Percentiles rank a stretch among this genome's conserved stretches.
These are phyloP conservation scores for Eurosta solidaginis DNA, from an alignment of 1,140 invertebrate genomes.

Conservation along the genomic window DNA sequence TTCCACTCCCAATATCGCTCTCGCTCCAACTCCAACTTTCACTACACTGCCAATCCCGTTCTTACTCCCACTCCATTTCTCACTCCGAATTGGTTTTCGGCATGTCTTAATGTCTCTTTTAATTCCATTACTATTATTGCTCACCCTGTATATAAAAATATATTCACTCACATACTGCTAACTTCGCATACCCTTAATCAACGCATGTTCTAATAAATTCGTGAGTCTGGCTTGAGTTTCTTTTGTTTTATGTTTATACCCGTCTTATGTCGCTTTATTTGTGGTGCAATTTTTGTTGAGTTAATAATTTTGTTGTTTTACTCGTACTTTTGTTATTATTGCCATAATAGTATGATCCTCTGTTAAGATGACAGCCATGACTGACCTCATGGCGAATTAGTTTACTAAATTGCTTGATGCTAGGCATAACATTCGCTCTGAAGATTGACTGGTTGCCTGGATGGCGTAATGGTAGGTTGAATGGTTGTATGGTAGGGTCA, in stretches of 20 bases:
- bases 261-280: background rate
- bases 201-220: background rate
- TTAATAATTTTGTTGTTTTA: background rate
- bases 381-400: conserved; percentile 22
- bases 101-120: too few species aligned
- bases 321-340: background rate
- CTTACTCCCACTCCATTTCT: too few species aligned
- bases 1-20: too few species aligned
- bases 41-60: too few species aligned
- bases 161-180: background rate
- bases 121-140: too few species aligned
- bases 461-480: too few species aligned
- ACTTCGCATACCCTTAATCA: background rate
- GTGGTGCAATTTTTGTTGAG: background rate
- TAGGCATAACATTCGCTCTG: conserved; percentile 4
- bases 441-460: conserved; percentile 6
- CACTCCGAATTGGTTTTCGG: too few species aligned
- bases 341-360: conserved; percentile 25
- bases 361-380: conserved; percentile 24
- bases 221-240: background rate
- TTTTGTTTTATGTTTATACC: conserved; percentile 17
- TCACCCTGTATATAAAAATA: background rate
- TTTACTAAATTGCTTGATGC: conserved; percentile 26
- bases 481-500: conserved; percentile 23
- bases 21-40: too few species aligned